Evolutionary conservation across 2,113 vertebrate genomes (phyloP).

Genomic region (Amia ocellicauda): DNA sequence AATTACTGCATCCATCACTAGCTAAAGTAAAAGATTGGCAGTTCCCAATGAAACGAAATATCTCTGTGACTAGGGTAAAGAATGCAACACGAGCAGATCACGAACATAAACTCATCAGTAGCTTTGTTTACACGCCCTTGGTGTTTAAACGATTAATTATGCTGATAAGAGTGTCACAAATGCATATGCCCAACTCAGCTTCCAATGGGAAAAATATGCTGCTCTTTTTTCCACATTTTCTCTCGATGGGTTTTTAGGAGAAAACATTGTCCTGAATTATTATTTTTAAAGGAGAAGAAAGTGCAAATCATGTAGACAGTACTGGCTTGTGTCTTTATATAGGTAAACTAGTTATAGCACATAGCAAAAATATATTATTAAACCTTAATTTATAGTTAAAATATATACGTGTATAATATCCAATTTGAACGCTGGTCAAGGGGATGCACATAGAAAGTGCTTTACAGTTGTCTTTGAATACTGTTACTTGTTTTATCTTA

Average conservation of each 20-base stretch:
- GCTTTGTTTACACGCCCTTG: slow-evolving; percentile 59
- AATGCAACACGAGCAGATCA: slow-evolving; percentile 40
- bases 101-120: slow-evolving; percentile 41
- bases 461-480: too few species aligned
- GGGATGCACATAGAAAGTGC: too few species aligned
- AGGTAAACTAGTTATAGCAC: too few species aligned
- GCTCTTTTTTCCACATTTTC: slow-evolving; percentile 36
- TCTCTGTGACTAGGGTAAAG: slow-evolving; percentile 31
- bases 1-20: slow-evolving; percentile 9
- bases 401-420: too few species aligned
- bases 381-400: too few species aligned
- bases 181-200: slow-evolving; percentile 37
- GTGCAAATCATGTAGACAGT: too few species aligned
- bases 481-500: too few species aligned
- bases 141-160: slow-evolving; percentile 46
- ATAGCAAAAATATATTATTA: slow-evolving; percentile 21
- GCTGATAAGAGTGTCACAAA: slow-evolving; percentile 42
- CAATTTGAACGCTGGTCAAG: too few species aligned
- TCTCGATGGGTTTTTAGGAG: too few species aligned
- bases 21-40: slow-evolving; percentile 30
- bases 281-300: slow-evolving; percentile 25
- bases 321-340: too few species aligned
- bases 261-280: slow-evolving; percentile 21
- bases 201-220: slow-evolving; percentile 28
- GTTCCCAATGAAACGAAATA: slow-evolving; percentile 33